Conservation (phyloP, 2,888 invertebrate genomes). For the Mallateleia sp. region DNA sequence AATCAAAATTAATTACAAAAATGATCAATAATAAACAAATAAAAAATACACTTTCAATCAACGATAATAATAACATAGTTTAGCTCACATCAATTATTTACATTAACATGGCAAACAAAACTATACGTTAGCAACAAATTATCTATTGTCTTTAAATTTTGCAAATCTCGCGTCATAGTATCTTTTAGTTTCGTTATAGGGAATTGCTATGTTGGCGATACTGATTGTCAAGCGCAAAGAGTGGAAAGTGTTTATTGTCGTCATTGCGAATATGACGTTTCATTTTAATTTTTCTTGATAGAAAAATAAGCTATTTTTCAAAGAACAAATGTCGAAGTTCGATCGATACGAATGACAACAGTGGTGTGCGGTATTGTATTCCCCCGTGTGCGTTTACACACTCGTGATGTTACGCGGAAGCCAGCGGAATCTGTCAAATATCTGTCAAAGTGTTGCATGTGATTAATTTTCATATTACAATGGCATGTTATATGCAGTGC, state of each 20-base stretch:
- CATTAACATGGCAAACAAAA: too few relatives aligned
- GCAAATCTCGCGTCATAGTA: too few relatives aligned
- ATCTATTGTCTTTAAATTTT: too few relatives aligned
- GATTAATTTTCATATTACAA: conserved; percentile 44
- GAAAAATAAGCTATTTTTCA: conserved; percentile 41
- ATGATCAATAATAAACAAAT: too few relatives aligned
- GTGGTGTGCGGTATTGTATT: conserved; percentile 24
- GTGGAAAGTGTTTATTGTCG: conserved; percentile 67
- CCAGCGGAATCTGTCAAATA: conserved; percentile 52
- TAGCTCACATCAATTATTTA: too few relatives aligned
- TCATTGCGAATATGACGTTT: conserved; percentile 71
- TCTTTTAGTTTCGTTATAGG: conserved; percentile 10
- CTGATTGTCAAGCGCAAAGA: conserved; percentile 53
- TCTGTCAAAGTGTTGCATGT: conserved; percentile 55
- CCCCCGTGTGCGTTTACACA: conserved; percentile 6
- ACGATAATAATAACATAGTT: too few relatives aligned
- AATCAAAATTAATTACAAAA: too few relatives aligned
- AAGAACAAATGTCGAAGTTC: conserved; percentile 57
- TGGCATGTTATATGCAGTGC: conserved; percentile 47
- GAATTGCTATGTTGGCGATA: conserved; percentile 30
- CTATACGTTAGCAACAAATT: too few relatives aligned
- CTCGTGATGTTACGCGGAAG: conserved; percentile 14
- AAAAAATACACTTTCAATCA: too few relatives aligned
- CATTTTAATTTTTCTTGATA: conserved; percentile 55
- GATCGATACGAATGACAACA: conserved; percentile 45